A percentile compares a stretch with the other conserved stretches of the same genome.
Evolutionary conservation across 2,797 vertebrate genomes (phyloP).

Genomic region (Pogonophryne albipinna): DNA sequence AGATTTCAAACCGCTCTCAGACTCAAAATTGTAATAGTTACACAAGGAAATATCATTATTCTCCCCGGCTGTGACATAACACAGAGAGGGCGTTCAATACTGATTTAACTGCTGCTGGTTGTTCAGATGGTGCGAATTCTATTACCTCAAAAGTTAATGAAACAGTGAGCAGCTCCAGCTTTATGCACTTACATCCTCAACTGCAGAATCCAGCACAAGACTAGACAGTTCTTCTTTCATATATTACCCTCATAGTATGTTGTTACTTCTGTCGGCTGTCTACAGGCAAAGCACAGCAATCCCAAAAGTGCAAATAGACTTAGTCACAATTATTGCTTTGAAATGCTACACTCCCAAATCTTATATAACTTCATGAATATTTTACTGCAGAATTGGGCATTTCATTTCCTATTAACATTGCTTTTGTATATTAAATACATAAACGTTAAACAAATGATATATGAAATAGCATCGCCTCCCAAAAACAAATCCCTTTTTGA

Average conservation of each 20-base stretch:
- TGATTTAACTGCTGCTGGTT: neutral
- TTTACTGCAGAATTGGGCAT: no score
- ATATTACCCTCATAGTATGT: neutral
- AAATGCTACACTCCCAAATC: no score
- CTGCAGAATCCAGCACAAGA: slow-evolving; percentile 2
- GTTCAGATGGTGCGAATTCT: neutral
- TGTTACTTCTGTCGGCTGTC: neutral
- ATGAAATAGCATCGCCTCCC: no score
- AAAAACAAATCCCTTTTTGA: no score
- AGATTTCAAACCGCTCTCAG: neutral
- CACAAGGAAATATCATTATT: neutral
- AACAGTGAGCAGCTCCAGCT: neutral
- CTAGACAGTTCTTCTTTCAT: neutral
- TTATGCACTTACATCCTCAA: slow-evolving; percentile 7
- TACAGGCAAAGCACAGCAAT: neutral
- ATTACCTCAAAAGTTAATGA: neutral
- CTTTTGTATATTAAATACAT: no score
- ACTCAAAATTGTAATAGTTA: neutral
- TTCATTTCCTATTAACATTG: no score
- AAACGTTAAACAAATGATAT: no score
- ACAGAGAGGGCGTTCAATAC: neutral
- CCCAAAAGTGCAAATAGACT: no score
- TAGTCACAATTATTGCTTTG: no score
- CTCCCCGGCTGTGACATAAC: neutral
- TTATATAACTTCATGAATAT: no score